Conservation (phyloP, 2,797 vertebrate species). For the Neopelma chrysocephalum region DNA sequence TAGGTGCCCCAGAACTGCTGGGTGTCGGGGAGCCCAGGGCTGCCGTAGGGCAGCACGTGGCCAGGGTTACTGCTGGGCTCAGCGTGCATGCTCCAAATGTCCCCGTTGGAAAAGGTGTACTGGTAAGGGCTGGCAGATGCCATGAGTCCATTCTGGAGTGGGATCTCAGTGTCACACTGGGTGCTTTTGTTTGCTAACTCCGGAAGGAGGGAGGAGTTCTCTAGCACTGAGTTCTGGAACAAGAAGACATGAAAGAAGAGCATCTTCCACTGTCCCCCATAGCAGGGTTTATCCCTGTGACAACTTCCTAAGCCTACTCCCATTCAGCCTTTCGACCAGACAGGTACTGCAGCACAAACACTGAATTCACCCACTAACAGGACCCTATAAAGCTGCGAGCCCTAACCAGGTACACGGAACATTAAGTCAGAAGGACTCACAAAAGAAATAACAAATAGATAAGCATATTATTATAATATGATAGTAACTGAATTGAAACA, state of each 20-base stretch:
- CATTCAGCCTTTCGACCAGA: not conserved
- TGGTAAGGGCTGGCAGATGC: slow-evolving; percentile 77
- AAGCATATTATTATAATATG: not conserved
- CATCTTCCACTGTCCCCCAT: not conserved
- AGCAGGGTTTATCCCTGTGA: not conserved
- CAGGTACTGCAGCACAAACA: not conserved
- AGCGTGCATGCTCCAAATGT: slow-evolving; percentile 66
- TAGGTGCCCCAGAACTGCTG: slow-evolving; percentile 79
- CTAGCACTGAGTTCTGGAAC: slow-evolving; percentile 81
- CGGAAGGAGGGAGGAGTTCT: slow-evolving; percentile 77
- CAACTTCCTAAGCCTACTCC: not conserved
- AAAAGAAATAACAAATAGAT: not conserved
- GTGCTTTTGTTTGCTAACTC: slow-evolving; percentile 76
- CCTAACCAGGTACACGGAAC: not conserved
- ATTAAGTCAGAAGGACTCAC: not conserved
- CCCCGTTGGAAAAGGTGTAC: slow-evolving; percentile 76
- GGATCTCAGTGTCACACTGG: slow-evolving; percentile 74
- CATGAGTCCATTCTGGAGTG: slow-evolving; percentile 77
- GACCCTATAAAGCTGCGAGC: not conserved
- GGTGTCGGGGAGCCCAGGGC: slow-evolving; percentile 43
- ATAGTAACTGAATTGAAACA: not conserved
- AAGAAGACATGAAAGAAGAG: not conserved
- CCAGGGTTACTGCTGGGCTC: slow-evolving; percentile 63
- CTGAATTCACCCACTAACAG: not conserved
- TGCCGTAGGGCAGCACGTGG: slow-evolving; percentile 60